Base-by-base conservation (phyloP, 2,888 invertebrate species). In the Alentia gelatinosa region DNA sequence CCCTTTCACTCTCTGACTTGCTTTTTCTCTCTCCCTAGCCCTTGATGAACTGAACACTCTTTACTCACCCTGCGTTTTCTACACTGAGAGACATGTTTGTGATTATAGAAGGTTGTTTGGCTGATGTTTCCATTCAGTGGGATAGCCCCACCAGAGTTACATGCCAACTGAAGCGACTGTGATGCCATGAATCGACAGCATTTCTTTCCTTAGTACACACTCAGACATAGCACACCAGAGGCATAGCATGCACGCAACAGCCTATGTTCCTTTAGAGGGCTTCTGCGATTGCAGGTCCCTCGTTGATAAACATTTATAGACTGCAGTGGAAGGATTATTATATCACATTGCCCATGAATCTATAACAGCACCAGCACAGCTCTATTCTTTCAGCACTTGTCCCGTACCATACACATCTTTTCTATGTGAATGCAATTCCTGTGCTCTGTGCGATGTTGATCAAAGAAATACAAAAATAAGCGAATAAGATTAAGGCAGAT, bases 121-220 rank as follows among this genome's bases (percentile, higher is more conserved):
- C 68, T 30, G 26, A 68, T 12, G 30, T 9, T 68, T 68, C 68
- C 68, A 26, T 30, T 68, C 12, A 68, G 26, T 26, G 68, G 68
- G 68, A 30, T 5, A 68, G 33, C 12, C n/a, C 30, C 68, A 26
- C 68, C 30, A 30, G 68, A 15, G 68, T 30, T 26, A 83, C 3
- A 42, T 42, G 50, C 30, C 86, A 30, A 86, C 47, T 86, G 86
- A 86, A 86, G 86, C 86, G 86, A 86, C 86, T 86, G 86, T 86
- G 86, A 86, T 86, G 86, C 86, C 35, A 86, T 47, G 86, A 86
- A 86, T 26, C 33, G 42, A 47, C 47, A 86, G 50, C 86, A 33
- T 47, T 50, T 42, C 33, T 86, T 50, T 86, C 86, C 30, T 42
- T 86, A 79, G 79, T 4, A 35, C 79, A 79, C 79, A 79, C n/a